A percentile compares a stretch with the other conserved stretches of the same genome.
phyloP scores from a whole-genome alignment of 2,797 vertebrate genomes.

The Falco novaeseelandiae region DNA sequence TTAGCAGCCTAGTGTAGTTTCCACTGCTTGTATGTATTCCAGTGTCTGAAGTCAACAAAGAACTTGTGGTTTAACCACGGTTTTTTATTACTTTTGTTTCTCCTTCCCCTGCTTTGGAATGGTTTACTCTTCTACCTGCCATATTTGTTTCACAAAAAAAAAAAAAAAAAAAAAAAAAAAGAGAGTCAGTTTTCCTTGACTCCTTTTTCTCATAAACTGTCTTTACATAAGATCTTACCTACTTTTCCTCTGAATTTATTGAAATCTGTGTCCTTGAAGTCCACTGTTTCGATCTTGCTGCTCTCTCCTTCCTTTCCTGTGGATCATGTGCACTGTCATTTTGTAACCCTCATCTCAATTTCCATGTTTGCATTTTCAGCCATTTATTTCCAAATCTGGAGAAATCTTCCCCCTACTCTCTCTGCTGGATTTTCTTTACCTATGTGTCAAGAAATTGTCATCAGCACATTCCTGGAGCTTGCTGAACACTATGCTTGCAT shows the following conservation, averaged over 20 bases:
- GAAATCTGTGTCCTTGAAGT: background rate
- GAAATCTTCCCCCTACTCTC: background rate
- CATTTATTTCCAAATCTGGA: background rate
- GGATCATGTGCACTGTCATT: background rate
- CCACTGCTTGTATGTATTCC: background rate
- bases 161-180: background rate
- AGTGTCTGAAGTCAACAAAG: background rate
- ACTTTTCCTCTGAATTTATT: background rate
- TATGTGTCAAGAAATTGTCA: background rate
- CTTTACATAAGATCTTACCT: background rate
- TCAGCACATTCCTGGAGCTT: background rate
- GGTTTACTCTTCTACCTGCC: background rate
- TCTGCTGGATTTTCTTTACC: background rate
- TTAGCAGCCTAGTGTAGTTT: background rate
- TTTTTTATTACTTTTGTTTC: background rate
- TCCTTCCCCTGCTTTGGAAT: background rate
- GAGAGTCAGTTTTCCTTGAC: background rate
- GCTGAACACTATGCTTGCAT: background rate
- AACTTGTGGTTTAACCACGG: background rate
- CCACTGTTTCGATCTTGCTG: background rate
- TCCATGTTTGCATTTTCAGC: background rate
- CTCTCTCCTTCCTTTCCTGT: background rate
- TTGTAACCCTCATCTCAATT: background rate
- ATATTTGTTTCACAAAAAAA: background rate
- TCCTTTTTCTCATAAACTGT: background rate